Percentiles rank a stretch among this genome's conserved stretches.
phyloP scores from a whole-genome alignment of 2,797 vertebrate species.

The Sebastes diaconus region DNA sequence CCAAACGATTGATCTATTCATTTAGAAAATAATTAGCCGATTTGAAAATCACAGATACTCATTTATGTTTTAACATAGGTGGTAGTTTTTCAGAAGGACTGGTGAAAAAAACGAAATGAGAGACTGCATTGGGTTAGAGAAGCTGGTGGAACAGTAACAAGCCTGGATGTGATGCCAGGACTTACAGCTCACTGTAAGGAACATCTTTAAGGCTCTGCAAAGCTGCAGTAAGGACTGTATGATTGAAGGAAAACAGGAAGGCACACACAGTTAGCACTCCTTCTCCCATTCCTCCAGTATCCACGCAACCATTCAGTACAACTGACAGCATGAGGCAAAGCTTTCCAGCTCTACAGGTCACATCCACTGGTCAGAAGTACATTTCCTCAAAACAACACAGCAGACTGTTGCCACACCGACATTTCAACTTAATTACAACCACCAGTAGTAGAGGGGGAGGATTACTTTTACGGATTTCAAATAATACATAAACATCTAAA shows the following conservation, averaged over 20 bases:
- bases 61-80: too few species aligned
- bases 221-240: neutral
- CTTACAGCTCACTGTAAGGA: neutral
- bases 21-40: too few species aligned
- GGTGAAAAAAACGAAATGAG: neutral
- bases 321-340: neutral
- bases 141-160: neutral
- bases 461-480: neutral
- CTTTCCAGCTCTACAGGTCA: neutral
- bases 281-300: neutral
- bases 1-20: too few species aligned
- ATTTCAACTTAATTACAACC: neutral
- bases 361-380: neutral
- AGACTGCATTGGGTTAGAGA: neutral
- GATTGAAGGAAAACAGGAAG: too few species aligned
- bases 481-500: neutral
- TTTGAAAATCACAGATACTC: too few species aligned
- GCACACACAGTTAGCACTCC: neutral
- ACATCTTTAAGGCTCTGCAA: neutral
- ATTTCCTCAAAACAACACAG: neutral
- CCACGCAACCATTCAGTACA: neutral
- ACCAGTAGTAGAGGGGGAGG: neutral
- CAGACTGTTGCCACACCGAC: neutral
- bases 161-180: neutral
- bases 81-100: too few species aligned